Conservation (phyloP, 2,113 vertebrate genomes). For the Hemiscyllium ocellatum region DNA sequence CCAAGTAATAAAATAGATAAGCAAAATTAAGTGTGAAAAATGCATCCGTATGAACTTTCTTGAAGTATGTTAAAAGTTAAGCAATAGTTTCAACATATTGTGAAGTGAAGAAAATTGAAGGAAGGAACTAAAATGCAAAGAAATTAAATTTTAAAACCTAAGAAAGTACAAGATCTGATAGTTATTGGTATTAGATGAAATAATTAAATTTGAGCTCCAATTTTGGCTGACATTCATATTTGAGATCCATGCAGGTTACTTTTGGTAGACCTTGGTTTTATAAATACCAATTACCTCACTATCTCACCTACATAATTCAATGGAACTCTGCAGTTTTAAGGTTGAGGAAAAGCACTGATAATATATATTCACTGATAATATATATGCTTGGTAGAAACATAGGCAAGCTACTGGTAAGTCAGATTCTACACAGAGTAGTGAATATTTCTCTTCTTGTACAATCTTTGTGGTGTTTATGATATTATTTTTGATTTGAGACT, state of each 20-base stretch:
- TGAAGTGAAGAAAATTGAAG: not conserved
- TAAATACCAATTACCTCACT: not conserved
- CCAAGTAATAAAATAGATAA: not conserved
- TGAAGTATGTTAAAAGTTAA: not conserved
- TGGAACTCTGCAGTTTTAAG: not conserved
- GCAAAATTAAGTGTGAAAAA: not conserved
- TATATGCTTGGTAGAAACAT: not conserved
- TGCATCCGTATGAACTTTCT: not conserved
- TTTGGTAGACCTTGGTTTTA: not conserved
- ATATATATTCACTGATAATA: not conserved
- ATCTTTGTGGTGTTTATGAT: not conserved
- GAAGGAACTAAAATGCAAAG: not conserved
- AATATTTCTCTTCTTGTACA: not conserved
- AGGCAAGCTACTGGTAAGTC: not conserved
- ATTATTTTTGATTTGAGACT: not conserved
- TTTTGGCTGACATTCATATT: not conserved
- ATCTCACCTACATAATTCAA: not conserved
- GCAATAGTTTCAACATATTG: not conserved
- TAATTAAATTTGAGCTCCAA: not conserved
- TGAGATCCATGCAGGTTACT: not conserved
- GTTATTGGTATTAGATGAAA: not conserved
- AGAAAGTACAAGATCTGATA: not conserved
- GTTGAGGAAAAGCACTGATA: not conserved
- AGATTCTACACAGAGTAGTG: not conserved
- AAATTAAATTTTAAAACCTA: not conserved